These are phyloP conservation scores for Glaucomys volans DNA, from an alignment of 2,113 vertebrate species.

Conservation along the genomic window DNA sequence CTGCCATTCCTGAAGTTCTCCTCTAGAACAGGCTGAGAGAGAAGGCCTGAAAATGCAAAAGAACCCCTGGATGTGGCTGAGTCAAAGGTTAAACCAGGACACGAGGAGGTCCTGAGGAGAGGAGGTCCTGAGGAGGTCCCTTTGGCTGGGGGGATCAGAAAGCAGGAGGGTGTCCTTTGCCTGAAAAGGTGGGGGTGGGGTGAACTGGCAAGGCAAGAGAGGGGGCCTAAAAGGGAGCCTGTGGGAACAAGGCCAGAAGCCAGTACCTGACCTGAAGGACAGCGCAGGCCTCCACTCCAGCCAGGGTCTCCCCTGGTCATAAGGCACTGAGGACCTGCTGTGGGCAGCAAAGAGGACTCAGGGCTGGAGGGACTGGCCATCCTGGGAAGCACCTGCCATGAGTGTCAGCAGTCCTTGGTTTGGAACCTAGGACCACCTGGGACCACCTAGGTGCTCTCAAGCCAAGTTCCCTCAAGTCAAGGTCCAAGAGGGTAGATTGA, in stretches of 20 bases:
- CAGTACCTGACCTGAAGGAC: neutral
- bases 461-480: neutral
- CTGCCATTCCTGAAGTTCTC: neutral
- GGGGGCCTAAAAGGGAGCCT: neutral
- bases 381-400: rapidly evolving
- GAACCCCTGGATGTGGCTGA: rapidly evolving
- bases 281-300: neutral
- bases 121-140: neutral
- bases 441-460: neutral
- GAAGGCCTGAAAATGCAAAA: neutral
- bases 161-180: neutral
- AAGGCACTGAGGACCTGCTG: neutral
- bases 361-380: neutral
- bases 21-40: neutral
- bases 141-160: neutral
- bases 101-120: neutral
- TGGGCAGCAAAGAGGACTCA: neutral
- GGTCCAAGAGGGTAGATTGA: neutral
- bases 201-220: neutral
- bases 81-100: neutral
- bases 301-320: neutral
- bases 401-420: neutral
- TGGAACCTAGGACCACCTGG: neutral
- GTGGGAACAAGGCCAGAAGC: neutral
- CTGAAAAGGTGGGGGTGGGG: neutral